Conservation (phyloP, 2,797 vertebrate genomes). For the Sebastes ruberrimus region DNA sequence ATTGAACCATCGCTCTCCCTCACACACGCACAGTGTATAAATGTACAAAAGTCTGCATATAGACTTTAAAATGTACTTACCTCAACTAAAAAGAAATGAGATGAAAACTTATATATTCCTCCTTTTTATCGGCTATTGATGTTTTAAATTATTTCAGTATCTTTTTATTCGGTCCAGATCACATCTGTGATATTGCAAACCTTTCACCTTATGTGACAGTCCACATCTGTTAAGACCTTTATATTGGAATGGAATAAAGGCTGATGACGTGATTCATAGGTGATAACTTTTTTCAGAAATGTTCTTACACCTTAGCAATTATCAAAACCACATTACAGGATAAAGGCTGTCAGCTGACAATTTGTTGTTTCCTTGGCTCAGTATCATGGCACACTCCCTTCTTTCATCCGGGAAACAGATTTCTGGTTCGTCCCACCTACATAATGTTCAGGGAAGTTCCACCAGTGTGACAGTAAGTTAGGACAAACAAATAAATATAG, state of each 20-base stretch:
- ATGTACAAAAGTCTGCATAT: not conserved
- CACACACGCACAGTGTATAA: too few relatives aligned
- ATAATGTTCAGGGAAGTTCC: too few relatives aligned
- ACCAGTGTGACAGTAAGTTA: too few relatives aligned
- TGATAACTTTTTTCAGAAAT: not conserved
- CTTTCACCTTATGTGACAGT: not conserved
- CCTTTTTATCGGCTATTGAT: accelerated
- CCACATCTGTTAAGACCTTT: not conserved
- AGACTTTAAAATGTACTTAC: not conserved
- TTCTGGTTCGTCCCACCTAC: accelerated
- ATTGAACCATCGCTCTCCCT: too few relatives aligned
- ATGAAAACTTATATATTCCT: not conserved
- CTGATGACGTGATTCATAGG: not conserved
- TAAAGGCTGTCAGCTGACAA: not conserved
- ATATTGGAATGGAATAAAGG: not conserved
- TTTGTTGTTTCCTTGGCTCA: not conserved
- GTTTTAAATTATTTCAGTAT: not conserved
- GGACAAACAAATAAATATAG: too few relatives aligned
- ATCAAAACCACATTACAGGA: not conserved
- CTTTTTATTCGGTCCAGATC: not conserved
- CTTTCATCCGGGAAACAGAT: accelerated
- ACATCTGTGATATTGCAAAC: not conserved
- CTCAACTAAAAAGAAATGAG: not conserved
- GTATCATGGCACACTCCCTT: not conserved
- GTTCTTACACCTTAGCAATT: too few relatives aligned